Evolutionary conservation across 1,140 invertebrate species (phyloP), one percentile per base, ranked within the genome.

Genomic region (Aphidius gifuensis): DNA sequence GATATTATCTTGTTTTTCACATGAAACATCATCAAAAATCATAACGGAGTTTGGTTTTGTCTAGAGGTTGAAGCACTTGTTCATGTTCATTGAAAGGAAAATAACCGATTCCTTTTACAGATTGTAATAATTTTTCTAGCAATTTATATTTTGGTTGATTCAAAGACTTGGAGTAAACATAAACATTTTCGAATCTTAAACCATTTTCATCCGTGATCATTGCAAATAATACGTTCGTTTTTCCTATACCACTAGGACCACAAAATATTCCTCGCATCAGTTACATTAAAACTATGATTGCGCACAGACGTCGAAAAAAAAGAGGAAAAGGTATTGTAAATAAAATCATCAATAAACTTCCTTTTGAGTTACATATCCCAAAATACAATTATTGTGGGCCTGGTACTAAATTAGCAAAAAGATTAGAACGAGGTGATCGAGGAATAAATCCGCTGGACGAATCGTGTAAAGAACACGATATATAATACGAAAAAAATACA

Each of bases 11-110:
- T 57, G 55, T 44, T 44, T 53, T 54, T 53, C 50, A 54, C 59
- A 61, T 3, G 59, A 40, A 9, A 61, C 60, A 61, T 61, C 57
- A 40, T 48, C 60, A 23, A 55, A 61, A 38, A 61, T 61, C 53
- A 61, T 61, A 2, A 61, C n/a, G n/a, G 42, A 55, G 39, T 61
- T 61, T 16, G 32, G 51, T 40, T 48, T 40, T 46, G 51, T 56
- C 53, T 8, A 56, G 51, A 48, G 45, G 51, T 42, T 48, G 47
- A 6, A 61, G 11, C 6, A 61, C 51, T 48, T 55, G 44, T 38
- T 55, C 51, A 56, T 56, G 51, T 9, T 55, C 53, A 61, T 44
- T 55, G 44, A 47, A 61, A 2, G 60, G 32, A 46, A 47, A 61
- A 56, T 47, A 61, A 44, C 44, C 60, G 47, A 61, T 40, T 6